Evolutionary conservation across 2,113 vertebrate genomes (phyloP).

Genomic region (Paramisgurnus dabryanus): DNA sequence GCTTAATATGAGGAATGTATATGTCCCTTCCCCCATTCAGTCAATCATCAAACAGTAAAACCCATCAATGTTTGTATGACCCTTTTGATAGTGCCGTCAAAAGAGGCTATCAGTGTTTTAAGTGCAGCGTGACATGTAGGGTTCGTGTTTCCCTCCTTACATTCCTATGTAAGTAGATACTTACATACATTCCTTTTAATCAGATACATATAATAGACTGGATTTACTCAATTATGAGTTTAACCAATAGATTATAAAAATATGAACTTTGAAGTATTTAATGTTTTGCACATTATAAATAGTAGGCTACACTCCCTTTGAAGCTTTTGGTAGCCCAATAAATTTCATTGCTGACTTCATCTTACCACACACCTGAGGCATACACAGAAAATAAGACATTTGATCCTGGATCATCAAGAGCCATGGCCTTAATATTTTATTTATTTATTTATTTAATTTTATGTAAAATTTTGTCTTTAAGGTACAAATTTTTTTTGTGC

Average conservation of each 20-base stretch:
- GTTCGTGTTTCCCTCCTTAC: background rate
- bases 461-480: background rate
- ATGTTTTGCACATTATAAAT: constrained; percentile 42
- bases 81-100: background rate
- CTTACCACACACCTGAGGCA: constrained; percentile 36
- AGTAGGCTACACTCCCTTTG: constrained; percentile 45
- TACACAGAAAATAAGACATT: constrained; percentile 38
- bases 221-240: no score
- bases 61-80: constrained; percentile 32
- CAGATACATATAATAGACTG: no score
- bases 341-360: constrained; percentile 48
- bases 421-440: background rate
- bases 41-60: constrained; percentile 19
- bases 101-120: no score
- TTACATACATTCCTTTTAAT: background rate
- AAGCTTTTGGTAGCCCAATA: constrained; percentile 46
- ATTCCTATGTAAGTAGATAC: no score
- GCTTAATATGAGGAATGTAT: constrained; percentile 39
- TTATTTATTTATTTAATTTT: no score
- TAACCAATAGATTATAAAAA: no score
- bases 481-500: background rate
- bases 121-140: background rate
- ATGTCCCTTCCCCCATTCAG: constrained; percentile 18
- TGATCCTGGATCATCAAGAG: constrained; percentile 36
- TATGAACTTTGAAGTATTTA: background rate